Base-by-base conservation (phyloP, 2,113 vertebrate species). In the Labrus mixtus region DNA sequence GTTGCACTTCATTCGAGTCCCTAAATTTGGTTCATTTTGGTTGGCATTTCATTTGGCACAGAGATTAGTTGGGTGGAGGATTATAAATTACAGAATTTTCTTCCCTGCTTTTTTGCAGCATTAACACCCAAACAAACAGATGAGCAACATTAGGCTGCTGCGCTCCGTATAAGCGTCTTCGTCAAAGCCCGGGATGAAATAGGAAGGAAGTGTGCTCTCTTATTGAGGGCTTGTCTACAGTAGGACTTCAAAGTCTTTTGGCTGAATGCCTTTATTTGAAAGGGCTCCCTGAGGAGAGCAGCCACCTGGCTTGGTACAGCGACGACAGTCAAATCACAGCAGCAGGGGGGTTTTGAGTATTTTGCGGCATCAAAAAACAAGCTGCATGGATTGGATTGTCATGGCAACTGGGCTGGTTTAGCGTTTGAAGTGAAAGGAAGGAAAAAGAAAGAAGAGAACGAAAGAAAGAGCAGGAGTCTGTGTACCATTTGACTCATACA, bases 391-490 rank as follows among this genome's bases (percentile, higher is more conserved):
- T 84, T 79, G 84, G 83, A 92, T 89, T 74, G 89, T 90, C 91
- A 93, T 93, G 83, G 89, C 88, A 92, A 93, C 90, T 79, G 77
- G 82, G 73, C 69, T 77, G 76, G 84, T 86, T 82, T 90, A n/a
- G 48, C 46, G 46, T 79, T 86, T 83, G 71, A 84, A 84, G 84
- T 62, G 63, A 16, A 79, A 59, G 50, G 66, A 60, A 76, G 64
- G 46, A 56, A 68, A n/a, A 10, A 12, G 58, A 61, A 50, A 60
- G 75, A 48, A 48, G 16, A 54, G 61, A 65, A 39, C 25, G 43
- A 19, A 48, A 58, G 43, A 22, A 12, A 46, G 25, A 46, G 61
- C 41, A 51, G 20, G 62, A 15, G 51, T n/a, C 5, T 1, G 50
- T 41, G 37, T 16, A 50, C 25, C 29, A 39, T 64, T 36, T 56